Base-by-base conservation (phyloP, 2,888 invertebrate species). In the Nebria salina region DNA sequence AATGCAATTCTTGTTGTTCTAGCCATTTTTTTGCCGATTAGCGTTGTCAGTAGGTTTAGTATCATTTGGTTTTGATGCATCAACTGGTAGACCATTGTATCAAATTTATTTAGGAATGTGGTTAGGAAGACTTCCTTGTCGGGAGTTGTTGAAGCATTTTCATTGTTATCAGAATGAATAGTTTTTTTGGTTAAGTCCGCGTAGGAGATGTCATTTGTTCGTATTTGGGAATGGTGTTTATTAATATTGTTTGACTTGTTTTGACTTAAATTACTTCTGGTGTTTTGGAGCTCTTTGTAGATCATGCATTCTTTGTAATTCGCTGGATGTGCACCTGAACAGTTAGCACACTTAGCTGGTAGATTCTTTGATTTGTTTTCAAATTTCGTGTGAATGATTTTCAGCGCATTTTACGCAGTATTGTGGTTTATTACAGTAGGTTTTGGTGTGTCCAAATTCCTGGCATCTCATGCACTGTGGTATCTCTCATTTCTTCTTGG, bases 361-460 rank as follows among this genome's bases (percentile, higher is more conserved):
- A 20, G 20, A 20, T 76, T 70, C 68, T 76, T 81, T 80, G 66
- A 68, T 65, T 73, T 72, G 75, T 20, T 82, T 82, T n/a, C 75
- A 64, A 74, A 82, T 83, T 26, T 78, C 65, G 65, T 77, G 34
- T 43, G 79, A 75, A 72, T 82, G 83, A 42, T 82, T 65, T 66
- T 74, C 79, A 64, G 75, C 82, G 77, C 83, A 84, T 79, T 83
- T 83, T 11, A 82, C 83, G 64, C 83, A 83, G 34, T 70, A 73
- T 70, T 42, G 82, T 75, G 81, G 70, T 68, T 76, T 75, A 54
- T 72, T 82, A 66, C 83, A 83, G 73, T 83, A 83, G 25, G 81
- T 76, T 77, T 82, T 82, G 9, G 83, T 83, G 77, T 83, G 82
- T 25, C 83, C 84, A 65, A 82, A 82, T 65, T 75, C 73, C 77